Base-by-base conservation (phyloP, 2,888 invertebrate genomes). In the Zaprionus obscuricornis region DNA sequence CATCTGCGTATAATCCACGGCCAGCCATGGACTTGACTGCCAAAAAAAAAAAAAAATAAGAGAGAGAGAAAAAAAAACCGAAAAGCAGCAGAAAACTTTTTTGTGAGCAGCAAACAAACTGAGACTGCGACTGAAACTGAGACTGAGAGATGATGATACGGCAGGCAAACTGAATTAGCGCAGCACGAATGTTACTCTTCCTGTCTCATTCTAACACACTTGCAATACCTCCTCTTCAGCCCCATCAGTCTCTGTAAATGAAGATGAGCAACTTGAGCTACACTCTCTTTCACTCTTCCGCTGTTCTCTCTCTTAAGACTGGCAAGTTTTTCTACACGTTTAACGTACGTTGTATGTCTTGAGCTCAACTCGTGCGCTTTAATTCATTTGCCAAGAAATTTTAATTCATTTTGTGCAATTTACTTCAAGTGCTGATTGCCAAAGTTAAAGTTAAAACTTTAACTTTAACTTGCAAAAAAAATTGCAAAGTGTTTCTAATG, bases 101-200 rank as follows among this genome's bases (percentile, higher is more conserved):
- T 66, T 54, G 43, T 37, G 22, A 36, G 22, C 47, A 24, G 58
- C 51, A 37, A 45, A 29, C 26, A 18, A 59, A 59, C 52, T 63
- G 50, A 39, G 29, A 57, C n/a, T n/a, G n/a, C n/a, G n/a, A n/a
- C n/a, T n/a, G n/a, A n/a, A n/a, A n/a, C n/a, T n/a, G n/a, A n/a
- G n/a, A n/a, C n/a, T n/a, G 50, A 39, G 29, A 57, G 73, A 70
- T 78, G 73, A 70, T 78, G 83, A 71, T 75, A 75, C 76, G 65
- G 70, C 63, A 70, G 65, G 70, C 63, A 70, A 82, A 82, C 59
- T 68, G 77, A 77, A 77, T 79, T 81, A 77, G 73, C 62, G 66
- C 66, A 29, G 55, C 57, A 73, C 73, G 63, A 72, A 63, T 77
- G 49, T 62, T 40, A 56, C 17, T 10, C 13, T 5, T 36, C 34